phyloP scores from a whole-genome alignment of 2,113 vertebrate species.

The Hypanus sabinus region DNA sequence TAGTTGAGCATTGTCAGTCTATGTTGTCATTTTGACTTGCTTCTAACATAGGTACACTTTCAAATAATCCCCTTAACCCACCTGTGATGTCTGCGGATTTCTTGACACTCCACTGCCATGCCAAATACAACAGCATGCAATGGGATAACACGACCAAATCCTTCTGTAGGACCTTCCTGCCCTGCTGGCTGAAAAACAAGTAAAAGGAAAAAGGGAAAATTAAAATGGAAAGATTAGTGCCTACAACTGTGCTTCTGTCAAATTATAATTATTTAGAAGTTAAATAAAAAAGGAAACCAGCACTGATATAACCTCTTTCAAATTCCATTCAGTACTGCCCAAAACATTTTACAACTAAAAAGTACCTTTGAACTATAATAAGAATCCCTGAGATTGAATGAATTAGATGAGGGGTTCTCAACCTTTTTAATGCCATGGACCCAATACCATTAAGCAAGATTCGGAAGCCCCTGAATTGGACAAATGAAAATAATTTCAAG shows the following conservation, averaged over 20 bases:
- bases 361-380: no score
- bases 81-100: conserved; percentile 92
- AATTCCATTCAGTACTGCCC: no score
- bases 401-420: not conserved
- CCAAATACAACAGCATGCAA: conserved; percentile 78
- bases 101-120: conserved; percentile 79
- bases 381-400: not conserved
- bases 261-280: not conserved
- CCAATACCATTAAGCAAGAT: no score
- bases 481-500: not conserved
- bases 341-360: no score
- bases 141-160: conserved; percentile 85
- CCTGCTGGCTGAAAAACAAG: conserved; percentile 33
- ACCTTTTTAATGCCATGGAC: no score
- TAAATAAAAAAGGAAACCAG: no score
- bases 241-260: not conserved
- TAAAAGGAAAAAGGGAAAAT: not conserved
- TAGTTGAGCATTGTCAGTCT: not conserved
- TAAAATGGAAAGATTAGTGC: not conserved
- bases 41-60: not conserved
- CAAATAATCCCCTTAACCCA: conserved; percentile 43
- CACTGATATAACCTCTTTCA: no score
- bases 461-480: not conserved
- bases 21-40: not conserved
- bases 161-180: conserved; percentile 47